Conservation (phyloP, 2,797 vertebrate species). For the Pseudomugil gertrudae region DNA sequence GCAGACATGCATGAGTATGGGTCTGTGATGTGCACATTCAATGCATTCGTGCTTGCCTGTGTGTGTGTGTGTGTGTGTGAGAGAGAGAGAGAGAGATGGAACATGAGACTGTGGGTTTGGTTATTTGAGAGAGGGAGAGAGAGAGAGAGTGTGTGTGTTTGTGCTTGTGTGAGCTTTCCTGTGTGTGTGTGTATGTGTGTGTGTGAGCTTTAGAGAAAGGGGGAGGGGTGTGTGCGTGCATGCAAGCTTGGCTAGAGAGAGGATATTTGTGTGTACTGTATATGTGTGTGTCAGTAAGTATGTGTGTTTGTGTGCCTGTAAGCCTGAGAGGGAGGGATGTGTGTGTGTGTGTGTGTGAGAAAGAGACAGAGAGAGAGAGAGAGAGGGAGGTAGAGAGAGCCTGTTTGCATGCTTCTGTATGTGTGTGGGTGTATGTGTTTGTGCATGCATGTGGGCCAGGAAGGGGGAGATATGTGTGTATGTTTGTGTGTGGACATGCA, state of each 20-base stretch:
- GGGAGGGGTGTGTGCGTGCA: slow-evolving; percentile 59
- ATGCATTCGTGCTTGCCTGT: slow-evolving; percentile 37
- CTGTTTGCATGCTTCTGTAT: slow-evolving; percentile 46
- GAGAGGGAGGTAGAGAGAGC: slow-evolving; percentile 33
- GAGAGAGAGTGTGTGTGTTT: slow-evolving; percentile 35
- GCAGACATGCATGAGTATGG: slow-evolving; percentile 53
- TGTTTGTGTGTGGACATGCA: slow-evolving; percentile 40
- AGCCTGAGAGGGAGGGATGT: slow-evolving; percentile 55
- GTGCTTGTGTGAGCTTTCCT: slow-evolving; percentile 53
- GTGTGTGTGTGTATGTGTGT: slow-evolving; percentile 45
- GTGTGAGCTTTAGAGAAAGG: slow-evolving; percentile 56
- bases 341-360: slow-evolving; percentile 47
- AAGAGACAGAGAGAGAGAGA: slow-evolving; percentile 29
- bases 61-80: slow-evolving; percentile 42
- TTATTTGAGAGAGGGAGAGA: slow-evolving; percentile 71
- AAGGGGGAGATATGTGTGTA: slow-evolving; percentile 31
- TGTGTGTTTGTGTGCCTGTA: slow-evolving; percentile 57
- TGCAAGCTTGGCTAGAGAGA: slow-evolving; percentile 72
- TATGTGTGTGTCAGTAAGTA: slow-evolving; percentile 45
- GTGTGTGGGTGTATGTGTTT: slow-evolving; percentile 36
- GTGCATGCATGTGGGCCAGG: slow-evolving; percentile 29
- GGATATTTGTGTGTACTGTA: slow-evolving; percentile 70
- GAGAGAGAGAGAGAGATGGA: slow-evolving; percentile 73
- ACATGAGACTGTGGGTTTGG: slow-evolving; percentile 80
- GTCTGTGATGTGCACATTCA: slow-evolving; percentile 63